Conservation (phyloP, 2,888 invertebrate species). For the Iphiclides podalirius region DNA sequence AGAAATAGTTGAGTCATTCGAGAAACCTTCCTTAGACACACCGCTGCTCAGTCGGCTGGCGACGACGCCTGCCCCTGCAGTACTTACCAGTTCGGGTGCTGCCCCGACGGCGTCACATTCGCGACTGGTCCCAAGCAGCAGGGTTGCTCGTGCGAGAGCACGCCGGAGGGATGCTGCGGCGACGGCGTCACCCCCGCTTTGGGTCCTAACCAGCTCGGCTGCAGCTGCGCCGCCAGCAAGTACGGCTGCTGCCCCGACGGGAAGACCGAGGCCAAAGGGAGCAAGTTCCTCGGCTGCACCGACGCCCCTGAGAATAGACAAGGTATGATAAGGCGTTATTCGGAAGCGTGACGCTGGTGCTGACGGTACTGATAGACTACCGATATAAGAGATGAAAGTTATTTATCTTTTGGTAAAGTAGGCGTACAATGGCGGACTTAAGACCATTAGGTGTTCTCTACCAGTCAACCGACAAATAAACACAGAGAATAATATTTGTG, state of each 20-base stretch:
- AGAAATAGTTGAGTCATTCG: no score
- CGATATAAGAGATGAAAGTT: no score
- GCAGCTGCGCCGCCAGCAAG: conserved; percentile 87
- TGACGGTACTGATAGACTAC: no score
- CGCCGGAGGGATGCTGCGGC: conserved; percentile 90
- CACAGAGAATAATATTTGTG: no score
- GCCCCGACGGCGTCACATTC: conserved; percentile 88
- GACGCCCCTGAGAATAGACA: conserved; percentile 82
- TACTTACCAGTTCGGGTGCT: conserved; percentile 94
- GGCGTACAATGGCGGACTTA: no score
- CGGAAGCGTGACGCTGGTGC: no score
- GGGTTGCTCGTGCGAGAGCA: conserved; percentile 89
- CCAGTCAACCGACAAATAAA: no score
- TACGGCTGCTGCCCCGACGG: conserved; percentile 87
- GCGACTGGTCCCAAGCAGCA: conserved; percentile 83
- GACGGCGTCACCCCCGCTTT: conserved; percentile 90
- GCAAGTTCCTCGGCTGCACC: conserved; percentile 74
- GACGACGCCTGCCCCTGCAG: conserved; percentile 91
- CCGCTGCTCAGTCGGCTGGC: conserved; percentile 88
- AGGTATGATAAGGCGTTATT: no score
- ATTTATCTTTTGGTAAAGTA: no score
- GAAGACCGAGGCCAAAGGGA: conserved; percentile 83
- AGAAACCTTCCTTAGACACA: conserved; percentile 68
- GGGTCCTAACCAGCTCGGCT: conserved; percentile 88
- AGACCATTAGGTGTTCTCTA: no score